Conservation (phyloP, 1,140 invertebrate genomes). For the Glossosoma conforme region DNA sequence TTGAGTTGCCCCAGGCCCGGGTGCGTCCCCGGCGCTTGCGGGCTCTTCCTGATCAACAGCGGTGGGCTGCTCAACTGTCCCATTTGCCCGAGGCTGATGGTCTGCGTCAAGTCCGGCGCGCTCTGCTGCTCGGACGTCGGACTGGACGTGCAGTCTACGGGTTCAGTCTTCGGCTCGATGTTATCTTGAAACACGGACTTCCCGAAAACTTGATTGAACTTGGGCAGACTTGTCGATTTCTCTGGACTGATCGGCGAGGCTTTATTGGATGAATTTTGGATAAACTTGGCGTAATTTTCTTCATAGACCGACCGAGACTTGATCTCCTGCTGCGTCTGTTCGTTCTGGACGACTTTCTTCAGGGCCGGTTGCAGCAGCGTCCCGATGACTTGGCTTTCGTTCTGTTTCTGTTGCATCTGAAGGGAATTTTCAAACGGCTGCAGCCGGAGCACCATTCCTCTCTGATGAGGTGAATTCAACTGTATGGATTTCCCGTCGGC, state of each 20-base stretch:
- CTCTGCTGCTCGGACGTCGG: conserved; percentile 4
- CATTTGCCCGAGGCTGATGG: conserved; percentile 42
- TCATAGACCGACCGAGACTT: conserved; percentile 51
- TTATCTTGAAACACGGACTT: conserved; percentile 56
- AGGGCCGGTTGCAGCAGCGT: conserved; percentile 15
- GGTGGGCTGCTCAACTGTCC: conserved; percentile 43
- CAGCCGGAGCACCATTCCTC: conserved; percentile 46
- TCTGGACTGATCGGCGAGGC: conserved; percentile 36
- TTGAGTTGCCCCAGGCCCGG: conserved; percentile 46
- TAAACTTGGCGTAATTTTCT: conserved; percentile 52
- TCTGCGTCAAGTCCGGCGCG: conserved; percentile 16
- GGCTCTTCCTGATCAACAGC: conserved; percentile 41
- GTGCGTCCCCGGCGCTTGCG: conserved; percentile 37
- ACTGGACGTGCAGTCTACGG: conserved; percentile 32
- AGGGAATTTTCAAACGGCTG: conserved; percentile 41
- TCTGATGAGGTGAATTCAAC: conserved; percentile 45
- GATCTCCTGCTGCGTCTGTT: conserved; percentile 39
- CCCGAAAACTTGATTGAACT: conserved; percentile 76
- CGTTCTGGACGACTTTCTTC: conserved; percentile 31
- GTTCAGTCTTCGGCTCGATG: conserved; percentile 23
- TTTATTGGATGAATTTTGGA: conserved; percentile 40
- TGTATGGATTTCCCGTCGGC: conserved; percentile 52
- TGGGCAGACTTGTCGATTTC: conserved; percentile 54
- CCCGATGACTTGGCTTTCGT: conserved; percentile 36
- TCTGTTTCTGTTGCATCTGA: conserved; percentile 31